Evolutionary conservation across 2,113 vertebrate species (phyloP).

Genomic region (Corydoras maculifer): DNA sequence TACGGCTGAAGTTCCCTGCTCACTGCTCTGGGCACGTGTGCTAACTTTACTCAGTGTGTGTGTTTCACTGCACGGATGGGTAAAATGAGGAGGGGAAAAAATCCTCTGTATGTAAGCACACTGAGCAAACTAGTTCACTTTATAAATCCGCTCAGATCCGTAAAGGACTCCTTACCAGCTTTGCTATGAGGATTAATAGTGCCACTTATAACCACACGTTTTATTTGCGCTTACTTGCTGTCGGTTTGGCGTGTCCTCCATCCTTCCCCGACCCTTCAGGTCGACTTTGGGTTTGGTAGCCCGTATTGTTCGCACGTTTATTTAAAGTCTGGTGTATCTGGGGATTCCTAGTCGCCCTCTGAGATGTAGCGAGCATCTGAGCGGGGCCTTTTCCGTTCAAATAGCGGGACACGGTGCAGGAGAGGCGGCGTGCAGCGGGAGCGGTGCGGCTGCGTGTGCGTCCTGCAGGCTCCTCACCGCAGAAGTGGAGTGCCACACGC

Average conservation of each 20-base stretch:
- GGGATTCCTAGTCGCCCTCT: neutral
- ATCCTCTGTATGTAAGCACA: too few relatives aligned
- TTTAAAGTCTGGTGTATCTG: neutral
- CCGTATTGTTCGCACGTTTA: neutral
- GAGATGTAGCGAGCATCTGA: neutral
- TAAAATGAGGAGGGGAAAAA: too few relatives aligned
- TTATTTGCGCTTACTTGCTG: constrained; percentile 7
- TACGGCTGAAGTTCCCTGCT: too few relatives aligned
- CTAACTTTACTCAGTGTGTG: too few relatives aligned
- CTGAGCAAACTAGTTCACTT: too few relatives aligned
- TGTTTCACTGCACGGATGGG: too few relatives aligned
- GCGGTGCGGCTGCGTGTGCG: neutral
- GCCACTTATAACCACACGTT: too few relatives aligned
- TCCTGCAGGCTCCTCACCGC: neutral
- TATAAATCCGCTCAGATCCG: too few relatives aligned
- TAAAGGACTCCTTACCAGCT: too few relatives aligned
- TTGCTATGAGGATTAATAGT: too few relatives aligned
- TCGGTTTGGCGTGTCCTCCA: neutral
- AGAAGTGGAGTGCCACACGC: constrained; percentile 3
- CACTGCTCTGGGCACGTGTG: too few relatives aligned
- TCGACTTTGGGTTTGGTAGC: neutral
- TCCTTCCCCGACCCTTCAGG: too few relatives aligned
- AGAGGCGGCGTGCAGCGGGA: neutral
- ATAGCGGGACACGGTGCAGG: constrained; percentile 4
- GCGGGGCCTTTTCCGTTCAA: neutral